phyloP scores from a whole-genome alignment of 2,113 vertebrate species.

The Mobula hypostoma region DNA sequence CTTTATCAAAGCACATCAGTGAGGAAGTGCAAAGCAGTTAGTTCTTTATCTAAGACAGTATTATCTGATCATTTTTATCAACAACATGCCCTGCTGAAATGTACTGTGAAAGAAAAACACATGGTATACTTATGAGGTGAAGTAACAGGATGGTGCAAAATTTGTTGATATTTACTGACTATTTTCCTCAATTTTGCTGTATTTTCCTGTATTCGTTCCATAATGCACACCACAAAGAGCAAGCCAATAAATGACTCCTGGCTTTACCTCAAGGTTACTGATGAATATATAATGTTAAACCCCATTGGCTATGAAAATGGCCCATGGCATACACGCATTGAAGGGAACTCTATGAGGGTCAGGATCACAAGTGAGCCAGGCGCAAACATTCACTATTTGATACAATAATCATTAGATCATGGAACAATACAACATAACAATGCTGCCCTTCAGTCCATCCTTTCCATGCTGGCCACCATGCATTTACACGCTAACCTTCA shows the following conservation, averaged over 20 bases:
- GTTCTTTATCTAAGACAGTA: neutral
- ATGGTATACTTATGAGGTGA: neutral
- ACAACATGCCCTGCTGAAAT: neutral
- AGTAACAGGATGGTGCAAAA: neutral
- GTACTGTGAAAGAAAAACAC: neutral
- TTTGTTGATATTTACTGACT: neutral
- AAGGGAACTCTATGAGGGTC: neutral
- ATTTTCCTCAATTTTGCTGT: neutral
- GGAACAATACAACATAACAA: no score
- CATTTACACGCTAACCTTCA: no score
- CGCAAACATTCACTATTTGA: neutral
- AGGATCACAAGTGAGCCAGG: neutral
- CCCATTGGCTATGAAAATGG: neutral
- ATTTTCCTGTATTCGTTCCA: neutral
- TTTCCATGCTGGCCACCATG: no score
- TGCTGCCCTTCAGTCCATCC: no score
- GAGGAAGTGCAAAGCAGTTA: neutral
- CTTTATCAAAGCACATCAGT: conserved; percentile 1
- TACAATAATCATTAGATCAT: neutral
- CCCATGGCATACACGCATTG: neutral
- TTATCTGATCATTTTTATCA: neutral
- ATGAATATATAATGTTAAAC: neutral
- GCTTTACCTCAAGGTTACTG: neutral
- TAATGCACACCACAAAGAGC: neutral
- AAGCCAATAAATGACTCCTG: neutral